Evolutionary conservation across 30 jellyfish, hydroid and myxozoan species (phyloP), one percentile per base, ranked within the genome.

Genomic region (Chrysaora quinquecirrha): DNA sequence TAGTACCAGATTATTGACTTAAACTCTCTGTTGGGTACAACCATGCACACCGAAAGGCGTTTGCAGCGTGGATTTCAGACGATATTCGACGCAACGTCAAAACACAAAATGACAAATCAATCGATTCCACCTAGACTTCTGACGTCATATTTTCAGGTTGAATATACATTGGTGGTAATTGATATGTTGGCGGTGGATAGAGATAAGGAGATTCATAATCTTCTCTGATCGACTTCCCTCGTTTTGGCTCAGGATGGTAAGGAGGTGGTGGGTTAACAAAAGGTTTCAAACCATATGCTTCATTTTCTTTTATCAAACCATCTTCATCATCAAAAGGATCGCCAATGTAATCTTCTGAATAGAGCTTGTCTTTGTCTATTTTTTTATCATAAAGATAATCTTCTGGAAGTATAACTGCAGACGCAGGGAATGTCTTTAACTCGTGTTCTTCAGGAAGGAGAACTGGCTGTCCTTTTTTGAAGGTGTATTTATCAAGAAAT

Each of bases 371-470:
- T 6, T 31, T 21, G 0, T 30, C 24, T 12, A 25, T 6, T 21
- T 48, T 46, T 21, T 27, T 63, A 3, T 48, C 65, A n/a, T 30
- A 62, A 28, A 31, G 27, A 29, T 70, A 58, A 52, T 70, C 79
- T 69, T 83, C 93, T 4, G 93, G 93, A n/a, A 70, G 73, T 12
- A 73, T 20, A 3, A 83, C 72, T 4, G 65, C 63, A 21, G 86
- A 76, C n/a, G n/a, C n/a, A 1, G 34, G 29, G 47, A 47, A 48
- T 12, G 27, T 6, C 25, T 83, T 80, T 2, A 83, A 64, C 30
- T 83, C 93, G 62, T 70, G 71, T 32, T 83, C 93, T 70, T 83
- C 86, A 1, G 93, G 86, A 14, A 83, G 93, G 49, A 83, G 34
- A 61, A 83, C 71, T 11, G 93, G 93, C 69, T 62, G 86, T 24